A percentile compares a stretch with the other conserved stretches of the same genome.
These are phyloP conservation scores for Neogobius melanostomus DNA, from an alignment of 2,113 vertebrate genomes.

Conservation along the genomic window DNA sequence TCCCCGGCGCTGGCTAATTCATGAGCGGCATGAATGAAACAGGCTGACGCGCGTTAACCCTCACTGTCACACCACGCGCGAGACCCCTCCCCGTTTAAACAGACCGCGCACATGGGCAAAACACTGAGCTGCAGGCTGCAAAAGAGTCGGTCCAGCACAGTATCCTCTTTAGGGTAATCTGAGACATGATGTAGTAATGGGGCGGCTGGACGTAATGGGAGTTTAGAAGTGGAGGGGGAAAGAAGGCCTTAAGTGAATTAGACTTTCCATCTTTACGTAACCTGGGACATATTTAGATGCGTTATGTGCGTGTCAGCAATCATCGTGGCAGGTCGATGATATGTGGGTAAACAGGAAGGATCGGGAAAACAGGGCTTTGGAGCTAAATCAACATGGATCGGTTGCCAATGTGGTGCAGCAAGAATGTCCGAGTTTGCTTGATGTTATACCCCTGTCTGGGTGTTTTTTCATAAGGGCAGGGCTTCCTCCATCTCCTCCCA, in stretches of 20 bases:
- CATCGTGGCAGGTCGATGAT: neutral
- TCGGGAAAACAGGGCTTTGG: neutral
- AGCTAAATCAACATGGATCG: neutral
- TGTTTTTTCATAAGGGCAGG: no score
- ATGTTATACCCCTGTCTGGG: no score
- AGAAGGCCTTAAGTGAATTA: neutral
- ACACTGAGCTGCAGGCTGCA: neutral
- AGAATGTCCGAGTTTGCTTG: no score
- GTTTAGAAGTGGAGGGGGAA: neutral
- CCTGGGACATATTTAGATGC: neutral
- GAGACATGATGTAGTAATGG: neutral
- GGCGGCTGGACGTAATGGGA: neutral
- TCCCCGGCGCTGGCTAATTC: conserved; percentile 54
- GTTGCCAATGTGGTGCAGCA: no score
- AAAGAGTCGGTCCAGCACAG: neutral
- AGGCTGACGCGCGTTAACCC: conserved; percentile 44
- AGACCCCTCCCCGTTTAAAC: conserved; percentile 31
- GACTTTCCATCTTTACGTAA: conserved; percentile 4
- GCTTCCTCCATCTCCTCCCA: no score
- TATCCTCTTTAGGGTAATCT: neutral
- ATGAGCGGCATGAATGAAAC: conserved; percentile 50
- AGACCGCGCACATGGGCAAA: neutral
- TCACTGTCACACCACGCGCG: conserved; percentile 25
- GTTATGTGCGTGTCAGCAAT: neutral
- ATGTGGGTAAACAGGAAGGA: neutral